These are phyloP conservation scores for Pempheris klunzingeri DNA, from an alignment of 2,797 vertebrate genomes.

Conservation along the genomic window DNA sequence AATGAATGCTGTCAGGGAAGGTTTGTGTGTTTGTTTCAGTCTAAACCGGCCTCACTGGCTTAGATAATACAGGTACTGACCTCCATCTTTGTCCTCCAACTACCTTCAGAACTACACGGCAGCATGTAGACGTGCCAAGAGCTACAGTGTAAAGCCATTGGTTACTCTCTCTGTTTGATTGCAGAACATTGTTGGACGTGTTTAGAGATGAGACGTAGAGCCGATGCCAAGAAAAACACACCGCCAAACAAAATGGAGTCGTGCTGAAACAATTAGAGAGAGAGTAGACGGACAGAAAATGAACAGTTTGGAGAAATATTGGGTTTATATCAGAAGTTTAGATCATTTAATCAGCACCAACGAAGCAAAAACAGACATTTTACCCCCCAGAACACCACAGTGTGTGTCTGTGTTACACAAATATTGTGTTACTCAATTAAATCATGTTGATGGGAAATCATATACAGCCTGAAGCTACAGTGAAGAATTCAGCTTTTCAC, in stretches of 20 bases:
- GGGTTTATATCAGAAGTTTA: neutral
- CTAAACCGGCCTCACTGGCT: slow-evolving; percentile 10
- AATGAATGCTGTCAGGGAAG: slow-evolving; percentile 45
- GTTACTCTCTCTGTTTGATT: too few species aligned
- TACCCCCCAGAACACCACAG: too few species aligned
- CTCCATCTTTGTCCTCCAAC: slow-evolving; percentile 22
- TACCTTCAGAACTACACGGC: neutral
- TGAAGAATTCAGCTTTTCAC: too few species aligned
- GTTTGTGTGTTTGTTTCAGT: slow-evolving; percentile 12
- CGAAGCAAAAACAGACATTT: too few species aligned
- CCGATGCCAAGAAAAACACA: neutral
- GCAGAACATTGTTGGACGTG: neutral
- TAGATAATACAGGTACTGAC: slow-evolving; percentile 24
- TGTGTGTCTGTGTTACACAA: too few species aligned
- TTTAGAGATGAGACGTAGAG: neutral
- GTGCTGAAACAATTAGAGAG: neutral
- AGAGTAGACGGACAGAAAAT: neutral
- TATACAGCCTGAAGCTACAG: too few species aligned
- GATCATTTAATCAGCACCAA: neutral
- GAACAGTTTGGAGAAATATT: neutral
- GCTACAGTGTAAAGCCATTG: too few species aligned
- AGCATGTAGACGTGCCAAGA: too few species aligned
- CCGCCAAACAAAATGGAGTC: neutral
- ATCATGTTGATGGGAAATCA: too few species aligned
- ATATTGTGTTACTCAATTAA: too few species aligned